phyloP scores from a whole-genome alignment of 92 coral and sea anemone genomes.

The Epizoanthus fatuus region DNA sequence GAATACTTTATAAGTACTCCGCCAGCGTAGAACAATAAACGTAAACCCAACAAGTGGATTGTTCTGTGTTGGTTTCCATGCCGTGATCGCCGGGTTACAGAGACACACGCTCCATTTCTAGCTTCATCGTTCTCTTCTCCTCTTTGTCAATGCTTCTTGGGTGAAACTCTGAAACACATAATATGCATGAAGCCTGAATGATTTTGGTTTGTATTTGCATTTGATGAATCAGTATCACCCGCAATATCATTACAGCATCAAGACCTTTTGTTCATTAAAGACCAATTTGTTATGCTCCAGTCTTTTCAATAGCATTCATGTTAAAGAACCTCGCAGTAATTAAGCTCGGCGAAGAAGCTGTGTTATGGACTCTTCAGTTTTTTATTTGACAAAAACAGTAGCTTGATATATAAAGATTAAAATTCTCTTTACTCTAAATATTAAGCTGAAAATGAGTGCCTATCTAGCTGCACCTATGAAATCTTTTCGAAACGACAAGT shows the following conservation, averaged over 20 bases:
- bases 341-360: neutral
- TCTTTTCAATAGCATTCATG: constrained; percentile 10
- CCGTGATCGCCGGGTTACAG: neutral
- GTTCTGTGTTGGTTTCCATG: neutral
- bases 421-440: neutral
- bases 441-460: neutral
- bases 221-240: neutral
- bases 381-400: neutral
- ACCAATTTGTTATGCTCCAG: neutral
- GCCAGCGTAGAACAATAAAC: too few relatives aligned
- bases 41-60: neutral
- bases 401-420: neutral
- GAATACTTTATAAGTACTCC: neutral
- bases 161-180: constrained; percentile 2
- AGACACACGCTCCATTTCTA: neutral
- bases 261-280: constrained; percentile 4
- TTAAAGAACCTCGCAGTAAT: neutral
- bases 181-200: neutral
- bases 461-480: neutral
- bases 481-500: neutral
- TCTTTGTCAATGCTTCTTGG: neutral
- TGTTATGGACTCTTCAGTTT: neutral
- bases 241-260: neutral
- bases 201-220: constrained; percentile 20
- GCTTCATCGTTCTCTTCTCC: neutral